Conservation (phyloP, 2,797 vertebrate genomes). For the Austrolebias charrua region DNA sequence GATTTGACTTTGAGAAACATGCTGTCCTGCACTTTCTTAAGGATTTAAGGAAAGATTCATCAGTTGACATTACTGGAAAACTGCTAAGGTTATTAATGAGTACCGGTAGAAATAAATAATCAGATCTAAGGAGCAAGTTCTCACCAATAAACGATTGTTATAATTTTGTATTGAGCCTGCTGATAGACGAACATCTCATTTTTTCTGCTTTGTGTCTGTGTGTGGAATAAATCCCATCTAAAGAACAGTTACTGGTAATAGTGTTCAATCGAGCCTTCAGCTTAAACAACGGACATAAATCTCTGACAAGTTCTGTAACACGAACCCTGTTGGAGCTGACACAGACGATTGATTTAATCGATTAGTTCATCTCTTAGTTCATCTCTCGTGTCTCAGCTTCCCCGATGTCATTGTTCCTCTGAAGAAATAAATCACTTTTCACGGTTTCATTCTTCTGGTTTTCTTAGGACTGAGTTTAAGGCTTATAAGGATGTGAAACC, state of each 20-base stretch:
- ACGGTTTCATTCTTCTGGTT: not conserved
- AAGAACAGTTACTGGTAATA: no score
- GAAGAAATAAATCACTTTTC: not conserved
- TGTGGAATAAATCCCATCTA: not conserved
- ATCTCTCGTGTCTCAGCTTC: not conserved
- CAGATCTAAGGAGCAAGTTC: no score
- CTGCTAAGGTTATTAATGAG: no score
- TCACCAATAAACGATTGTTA: no score
- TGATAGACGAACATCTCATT: no score
- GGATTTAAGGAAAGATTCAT: no score
- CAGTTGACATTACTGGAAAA: no score
- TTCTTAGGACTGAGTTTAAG: conserved; percentile 91
- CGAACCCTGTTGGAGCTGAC: not conserved
- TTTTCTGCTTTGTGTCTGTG: no score
- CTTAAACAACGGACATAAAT: not conserved
- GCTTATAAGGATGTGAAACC: conserved; percentile 92
- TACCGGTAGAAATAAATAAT: no score
- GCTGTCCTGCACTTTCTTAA: no score
- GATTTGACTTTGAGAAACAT: no score
- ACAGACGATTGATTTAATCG: not conserved
- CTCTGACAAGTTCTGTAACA: conserved; percentile 3
- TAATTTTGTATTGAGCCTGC: no score
- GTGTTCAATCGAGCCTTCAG: not conserved
- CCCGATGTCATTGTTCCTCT: not conserved
- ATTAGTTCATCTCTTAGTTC: not conserved